Base-by-base conservation (phyloP, 2,888 invertebrate genomes). In the Acrobeloides nanus region DNA sequence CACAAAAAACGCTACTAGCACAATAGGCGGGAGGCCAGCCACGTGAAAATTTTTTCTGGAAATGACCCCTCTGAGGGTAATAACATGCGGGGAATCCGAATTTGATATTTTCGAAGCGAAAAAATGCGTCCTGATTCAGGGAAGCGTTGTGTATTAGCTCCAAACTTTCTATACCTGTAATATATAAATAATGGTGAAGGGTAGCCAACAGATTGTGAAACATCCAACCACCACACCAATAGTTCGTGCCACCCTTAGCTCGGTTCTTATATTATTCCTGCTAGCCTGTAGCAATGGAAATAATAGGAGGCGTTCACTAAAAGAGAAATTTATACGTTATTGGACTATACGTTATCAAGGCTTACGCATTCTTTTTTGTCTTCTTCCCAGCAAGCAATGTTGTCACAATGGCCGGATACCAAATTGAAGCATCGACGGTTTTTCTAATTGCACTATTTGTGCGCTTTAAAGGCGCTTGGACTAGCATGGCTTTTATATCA, bases 171-270 rank as follows among this genome's bases (percentile, higher is more conserved):
- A 38, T 24, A 68, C 67, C 56, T 70, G 70, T 5, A 72, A 55
- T 18, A 67, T 48, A 49, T 72, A 72, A 40, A 72, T 66, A 20
- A 62, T 53, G n/a, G 63, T 59, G 54, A 72, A 72, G 17, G 72
- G 72, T 23, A 70, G 60, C 72, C 72, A 72, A 43, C 71, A 72
- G 26, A 66, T 41, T 26, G 64, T 54, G 54, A 72, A 72, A 18
- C 64, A 62, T 10, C 59, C 67, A 3, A 72, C 71, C 15, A 72
- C 72, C 26, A 72, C 61, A 20, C 54, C 66, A 20, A 72, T 67
- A 8, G 71, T 72, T 31, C 68, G 46, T 7, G 71, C 71, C 3
- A 71, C 71, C 34, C 68, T 48, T 37, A 69, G 39, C 40, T 71
- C 70, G 17, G 63, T 66, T 3, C 64, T 48, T 23, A 59, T 32